phyloP scores from a whole-genome alignment of 2,888 invertebrate genomes.

The Drosophila algonquin region DNA sequence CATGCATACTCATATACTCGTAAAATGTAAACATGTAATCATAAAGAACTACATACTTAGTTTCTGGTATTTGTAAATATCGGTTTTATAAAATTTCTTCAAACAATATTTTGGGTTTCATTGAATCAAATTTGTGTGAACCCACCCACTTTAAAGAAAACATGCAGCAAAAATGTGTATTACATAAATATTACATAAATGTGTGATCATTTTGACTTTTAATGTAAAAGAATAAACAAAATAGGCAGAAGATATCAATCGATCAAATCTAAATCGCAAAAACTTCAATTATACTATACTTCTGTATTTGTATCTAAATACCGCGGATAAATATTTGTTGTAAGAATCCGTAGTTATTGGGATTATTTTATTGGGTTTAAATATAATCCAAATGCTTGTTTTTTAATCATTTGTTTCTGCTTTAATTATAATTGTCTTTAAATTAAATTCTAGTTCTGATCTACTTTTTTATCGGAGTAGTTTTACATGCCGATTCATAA shows the following conservation, averaged over 20 bases:
- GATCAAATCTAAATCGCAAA: slow-evolving; percentile 29
- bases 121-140: slow-evolving; percentile 55
- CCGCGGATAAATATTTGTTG: slow-evolving; percentile 70
- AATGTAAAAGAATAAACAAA: slow-evolving; percentile 41
- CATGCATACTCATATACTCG: slow-evolving; percentile 30
- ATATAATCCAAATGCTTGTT: slow-evolving; percentile 9
- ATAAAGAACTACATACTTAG: slow-evolving; percentile 20
- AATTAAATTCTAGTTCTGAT: slow-evolving; percentile 37
- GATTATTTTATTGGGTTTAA: slow-evolving; percentile 30
- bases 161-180: slow-evolving; percentile 52
- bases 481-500: background rate
- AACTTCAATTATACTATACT: slow-evolving; percentile 26
- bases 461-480: slow-evolving; percentile 19
- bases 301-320: slow-evolving; percentile 19
- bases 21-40: slow-evolving; percentile 19
- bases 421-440: slow-evolving; percentile 24
- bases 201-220: slow-evolving; percentile 74
- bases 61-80: slow-evolving; percentile 82
- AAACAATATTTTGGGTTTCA: slow-evolving; percentile 50
- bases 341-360: slow-evolving; percentile 51
- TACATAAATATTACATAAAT: slow-evolving; percentile 14
- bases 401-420: slow-evolving; percentile 26
- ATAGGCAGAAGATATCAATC: slow-evolving; percentile 37
- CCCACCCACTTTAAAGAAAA: slow-evolving; percentile 37
- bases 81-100: slow-evolving; percentile 66